Percentiles rank a stretch among this genome's conserved stretches.
phyloP scores from a whole-genome alignment of 1,140 invertebrate genomes.

The Pygmarrhopalites habei region DNA sequence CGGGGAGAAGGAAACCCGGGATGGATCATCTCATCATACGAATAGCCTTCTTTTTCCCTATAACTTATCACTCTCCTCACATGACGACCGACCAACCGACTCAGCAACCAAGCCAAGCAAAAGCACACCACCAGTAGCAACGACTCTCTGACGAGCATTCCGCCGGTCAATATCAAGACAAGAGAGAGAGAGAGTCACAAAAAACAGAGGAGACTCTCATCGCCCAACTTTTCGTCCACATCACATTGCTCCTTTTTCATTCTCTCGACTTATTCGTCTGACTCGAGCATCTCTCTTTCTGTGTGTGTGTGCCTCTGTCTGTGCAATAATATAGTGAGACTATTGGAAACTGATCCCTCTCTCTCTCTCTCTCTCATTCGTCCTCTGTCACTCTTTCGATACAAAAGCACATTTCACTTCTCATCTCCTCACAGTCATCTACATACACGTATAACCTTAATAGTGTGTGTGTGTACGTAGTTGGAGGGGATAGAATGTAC shows the following conservation, averaged over 20 bases:
- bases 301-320: too few relatives aligned
- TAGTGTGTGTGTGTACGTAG: too few relatives aligned
- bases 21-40: conserved; percentile 6
- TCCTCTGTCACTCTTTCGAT: conserved; percentile 1
- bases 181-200: neutral
- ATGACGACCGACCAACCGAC: too few relatives aligned
- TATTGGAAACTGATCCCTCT: conserved; percentile 13
- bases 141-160: too few relatives aligned
- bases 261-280: neutral
- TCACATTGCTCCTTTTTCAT: neutral
- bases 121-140: too few relatives aligned
- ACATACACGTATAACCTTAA: neutral
- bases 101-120: too few relatives aligned
- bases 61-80: too few relatives aligned
- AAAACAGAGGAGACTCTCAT: neutral
- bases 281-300: neutral
- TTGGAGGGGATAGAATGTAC: too few relatives aligned
- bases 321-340: too few relatives aligned
- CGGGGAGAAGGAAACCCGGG: neutral
- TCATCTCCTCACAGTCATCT: neutral
- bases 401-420: conserved; percentile 20
- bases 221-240: neutral
- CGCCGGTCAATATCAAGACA: too few relatives aligned
- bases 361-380: conserved; percentile 11
- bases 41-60: neutral